Conservation (phyloP, 2,797 vertebrate genomes). For the Notoglanidium macrostoma region DNA sequence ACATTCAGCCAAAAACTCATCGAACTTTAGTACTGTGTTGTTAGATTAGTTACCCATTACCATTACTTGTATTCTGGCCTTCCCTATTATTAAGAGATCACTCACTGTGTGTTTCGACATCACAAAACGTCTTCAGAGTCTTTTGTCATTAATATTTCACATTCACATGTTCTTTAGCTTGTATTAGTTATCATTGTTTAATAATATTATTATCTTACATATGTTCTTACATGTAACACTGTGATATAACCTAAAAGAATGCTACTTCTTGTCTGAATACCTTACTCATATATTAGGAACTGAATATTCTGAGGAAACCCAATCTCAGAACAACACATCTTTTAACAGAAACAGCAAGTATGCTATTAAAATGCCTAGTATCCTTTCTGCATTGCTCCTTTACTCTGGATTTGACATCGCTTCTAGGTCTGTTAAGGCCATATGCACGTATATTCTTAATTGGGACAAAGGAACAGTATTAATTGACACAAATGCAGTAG, state of each 20-base stretch:
- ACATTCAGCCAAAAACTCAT: conserved; percentile 39
- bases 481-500: conserved; percentile 56
- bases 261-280: conserved; percentile 42
- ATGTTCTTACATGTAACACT: conserved; percentile 42
- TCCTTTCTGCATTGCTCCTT: conserved; percentile 14
- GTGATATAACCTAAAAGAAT: conserved; percentile 35
- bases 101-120: background rate
- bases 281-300: conserved; percentile 17
- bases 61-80: conserved; percentile 34
- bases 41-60: conserved; percentile 19
- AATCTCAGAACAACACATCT: conserved; percentile 24
- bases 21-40: conserved; percentile 38
- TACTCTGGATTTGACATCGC: conserved; percentile 24
- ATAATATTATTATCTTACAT: conserved; percentile 20
- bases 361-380: conserved; percentile 6
- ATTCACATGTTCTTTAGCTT: conserved; percentile 11
- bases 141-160: background rate
- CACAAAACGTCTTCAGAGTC: conserved; percentile 24
- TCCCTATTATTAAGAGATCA: conserved; percentile 2
- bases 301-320: conserved; percentile 7
- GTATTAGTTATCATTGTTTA: conserved; percentile 41
- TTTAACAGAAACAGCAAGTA: conserved; percentile 13
- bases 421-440: conserved; percentile 33
- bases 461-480: conserved; percentile 56
- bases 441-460: conserved; percentile 57